Evolutionary conservation across 2,797 vertebrate genomes (phyloP).

Genomic region (Bradypus variegatus): DNA sequence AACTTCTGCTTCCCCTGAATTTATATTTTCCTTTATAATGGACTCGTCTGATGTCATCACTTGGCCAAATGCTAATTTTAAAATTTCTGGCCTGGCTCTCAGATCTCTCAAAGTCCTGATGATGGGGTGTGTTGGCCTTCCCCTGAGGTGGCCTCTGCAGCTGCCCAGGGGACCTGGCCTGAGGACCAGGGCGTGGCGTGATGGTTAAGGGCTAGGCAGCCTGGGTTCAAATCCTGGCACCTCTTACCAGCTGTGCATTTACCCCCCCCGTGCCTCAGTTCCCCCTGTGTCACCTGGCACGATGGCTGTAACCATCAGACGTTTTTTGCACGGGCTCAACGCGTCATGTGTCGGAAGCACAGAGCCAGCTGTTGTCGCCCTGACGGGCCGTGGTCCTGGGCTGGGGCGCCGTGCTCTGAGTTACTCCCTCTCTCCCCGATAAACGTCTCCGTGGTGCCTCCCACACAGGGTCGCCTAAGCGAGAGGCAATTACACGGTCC

Average conservation of each 20-base stretch:
- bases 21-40: neutral
- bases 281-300: neutral
- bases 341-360: rapidly evolving
- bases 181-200: neutral
- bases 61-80: neutral
- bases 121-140: neutral
- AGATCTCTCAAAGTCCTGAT: neutral
- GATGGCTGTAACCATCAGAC: neutral
- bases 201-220: rapidly evolving
- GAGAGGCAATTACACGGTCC: neutral
- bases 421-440: neutral
- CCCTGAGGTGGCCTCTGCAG: rapidly evolving
- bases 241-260: no score
- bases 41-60: neutral
- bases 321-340: rapidly evolving
- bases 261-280: neutral
- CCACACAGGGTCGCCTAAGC: neutral
- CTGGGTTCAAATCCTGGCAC: neutral
- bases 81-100: neutral
- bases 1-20: neutral
- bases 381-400: no score
- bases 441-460: rapidly evolving
- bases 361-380: rapidly evolving
- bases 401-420: neutral
- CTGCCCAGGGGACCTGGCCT: rapidly evolving